Base-by-base conservation (phyloP, 1,140 invertebrate species). In the Saccostrea echinata region DNA sequence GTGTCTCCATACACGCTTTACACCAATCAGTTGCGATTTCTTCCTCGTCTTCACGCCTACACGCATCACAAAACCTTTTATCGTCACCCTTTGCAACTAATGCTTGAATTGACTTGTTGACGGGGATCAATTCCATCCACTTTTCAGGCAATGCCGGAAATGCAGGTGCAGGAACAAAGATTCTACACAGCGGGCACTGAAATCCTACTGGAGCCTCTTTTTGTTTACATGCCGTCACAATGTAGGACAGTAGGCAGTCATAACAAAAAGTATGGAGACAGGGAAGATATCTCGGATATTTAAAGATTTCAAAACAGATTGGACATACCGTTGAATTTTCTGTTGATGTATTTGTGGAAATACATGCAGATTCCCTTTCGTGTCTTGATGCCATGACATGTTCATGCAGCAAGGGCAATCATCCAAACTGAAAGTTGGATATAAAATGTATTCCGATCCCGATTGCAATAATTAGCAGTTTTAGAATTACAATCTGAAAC, bases 211-310 rank as follows among this genome's bases (percentile, higher is more conserved):
- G 81, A n/a, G 21, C 11, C 21, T 27, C 16, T 51, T 51, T 83
- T 52, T 83, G 81, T 52, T 53, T 16, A 53, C 35, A 52, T 12
- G 81, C 18, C 6, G 81, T 30, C 18, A 9, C n/a, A 51, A 83
- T 83, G 35, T 83, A 83, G 12, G 81, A 83, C n/a, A n/a, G 11
- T 21, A 83, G 81, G 8, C 81, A 83, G 18, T 9, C 24, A 2
- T 51, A 21, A 24, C 81, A 83, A 51, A 83, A 83, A 21, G 81
- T 52, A 83, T 83, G 81, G 21, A 83, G 43, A 51, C 81, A 83
- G 0, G 81, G 81, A 9, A 83, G 51, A 83, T 12, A 83, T 21
- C 51, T 51, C 43, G 81, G 81, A 12, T 16, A 51, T 27, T 52
- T 83, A 33, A 51, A 83, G n/a, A 18, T 12, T 43, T 83, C 81